Conservation (phyloP, 1,140 invertebrate species). For the Dinoponera quadriceps region DNA sequence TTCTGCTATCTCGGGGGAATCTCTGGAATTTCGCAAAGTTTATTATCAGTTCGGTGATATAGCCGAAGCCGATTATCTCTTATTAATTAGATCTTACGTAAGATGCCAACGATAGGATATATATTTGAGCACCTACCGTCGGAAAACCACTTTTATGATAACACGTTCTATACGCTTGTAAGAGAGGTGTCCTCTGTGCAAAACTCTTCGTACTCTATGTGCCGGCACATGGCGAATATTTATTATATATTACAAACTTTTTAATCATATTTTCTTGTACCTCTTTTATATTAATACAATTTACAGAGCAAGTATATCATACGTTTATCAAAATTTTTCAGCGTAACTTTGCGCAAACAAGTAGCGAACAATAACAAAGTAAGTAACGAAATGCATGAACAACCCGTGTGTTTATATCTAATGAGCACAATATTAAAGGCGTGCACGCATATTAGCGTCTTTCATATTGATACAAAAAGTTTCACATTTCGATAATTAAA, state of each 20-base stretch:
- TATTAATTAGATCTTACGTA: slow-evolving; percentile 43
- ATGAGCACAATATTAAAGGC: too few relatives aligned
- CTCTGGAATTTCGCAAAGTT: background rate
- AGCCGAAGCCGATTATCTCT: background rate
- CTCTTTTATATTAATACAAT: too few relatives aligned
- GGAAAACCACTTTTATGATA: background rate
- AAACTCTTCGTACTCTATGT: slow-evolving; percentile 5
- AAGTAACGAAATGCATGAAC: too few relatives aligned
- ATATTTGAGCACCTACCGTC: background rate
- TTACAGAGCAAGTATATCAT: too few relatives aligned
- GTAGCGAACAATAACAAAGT: too few relatives aligned
- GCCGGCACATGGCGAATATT: background rate
- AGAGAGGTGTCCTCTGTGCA: slow-evolving; percentile 15
- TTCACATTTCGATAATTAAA: too few relatives aligned
- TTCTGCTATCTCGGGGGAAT: background rate
- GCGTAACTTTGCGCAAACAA: too few relatives aligned
- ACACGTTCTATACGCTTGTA: background rate
- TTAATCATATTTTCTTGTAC: background rate
- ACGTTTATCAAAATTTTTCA: too few relatives aligned
- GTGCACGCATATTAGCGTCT: too few relatives aligned
- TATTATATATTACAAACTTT: slow-evolving; percentile 1
- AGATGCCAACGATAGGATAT: background rate
- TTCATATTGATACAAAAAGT: too few relatives aligned
- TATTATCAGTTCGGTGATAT: slow-evolving; percentile 15
- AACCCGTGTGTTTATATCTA: too few relatives aligned